Evolutionary conservation across 2,888 invertebrate species (phyloP).

Genomic region (Eupithecia centaureata): DNA sequence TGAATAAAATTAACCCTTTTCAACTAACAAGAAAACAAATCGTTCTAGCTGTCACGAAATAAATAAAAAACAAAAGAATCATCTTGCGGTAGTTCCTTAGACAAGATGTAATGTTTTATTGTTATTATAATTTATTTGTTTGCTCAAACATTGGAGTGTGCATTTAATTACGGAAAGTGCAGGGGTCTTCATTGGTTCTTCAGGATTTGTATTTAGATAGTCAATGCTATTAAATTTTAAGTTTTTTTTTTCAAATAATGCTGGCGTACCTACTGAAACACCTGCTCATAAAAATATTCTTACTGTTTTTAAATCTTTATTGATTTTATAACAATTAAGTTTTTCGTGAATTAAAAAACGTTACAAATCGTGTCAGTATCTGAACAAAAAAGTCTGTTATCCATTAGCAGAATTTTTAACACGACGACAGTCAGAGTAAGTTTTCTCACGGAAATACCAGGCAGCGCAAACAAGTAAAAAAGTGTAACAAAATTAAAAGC

Average conservation of each 20-base stretch:
- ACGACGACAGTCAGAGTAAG: neutral
- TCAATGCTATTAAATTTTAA: neutral
- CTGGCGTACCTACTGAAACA: neutral
- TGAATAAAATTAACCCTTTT: conserved; percentile 41
- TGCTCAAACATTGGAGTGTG: conserved; percentile 60
- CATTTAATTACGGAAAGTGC: conserved; percentile 62
- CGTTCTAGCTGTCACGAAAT: conserved; percentile 44
- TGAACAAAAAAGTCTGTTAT: conserved; percentile 7
- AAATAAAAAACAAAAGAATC: conserved; percentile 43
- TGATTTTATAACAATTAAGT: too few relatives aligned
- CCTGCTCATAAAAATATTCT: neutral
- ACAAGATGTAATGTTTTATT: conserved; percentile 65
- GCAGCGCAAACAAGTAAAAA: conserved; percentile 36
- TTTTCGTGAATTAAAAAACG: neutral
- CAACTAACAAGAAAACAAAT: conserved; percentile 52
- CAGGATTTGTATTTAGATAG: neutral
- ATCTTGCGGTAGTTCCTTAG: conserved; percentile 50
- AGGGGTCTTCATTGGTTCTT: conserved; percentile 42
- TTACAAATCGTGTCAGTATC: neutral
- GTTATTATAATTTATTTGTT: conserved; percentile 74
- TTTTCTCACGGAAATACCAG: conserved; percentile 42
- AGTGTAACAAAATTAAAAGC: conserved; percentile 34
- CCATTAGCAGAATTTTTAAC: conserved; percentile 15
- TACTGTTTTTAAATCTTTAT: too few relatives aligned
- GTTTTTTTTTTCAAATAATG: neutral